Evolutionary conservation across 2,888 invertebrate species (phyloP), one percentile per base, ranked within the genome.

Genomic region (Cosmorhoe ocellata): DNA sequence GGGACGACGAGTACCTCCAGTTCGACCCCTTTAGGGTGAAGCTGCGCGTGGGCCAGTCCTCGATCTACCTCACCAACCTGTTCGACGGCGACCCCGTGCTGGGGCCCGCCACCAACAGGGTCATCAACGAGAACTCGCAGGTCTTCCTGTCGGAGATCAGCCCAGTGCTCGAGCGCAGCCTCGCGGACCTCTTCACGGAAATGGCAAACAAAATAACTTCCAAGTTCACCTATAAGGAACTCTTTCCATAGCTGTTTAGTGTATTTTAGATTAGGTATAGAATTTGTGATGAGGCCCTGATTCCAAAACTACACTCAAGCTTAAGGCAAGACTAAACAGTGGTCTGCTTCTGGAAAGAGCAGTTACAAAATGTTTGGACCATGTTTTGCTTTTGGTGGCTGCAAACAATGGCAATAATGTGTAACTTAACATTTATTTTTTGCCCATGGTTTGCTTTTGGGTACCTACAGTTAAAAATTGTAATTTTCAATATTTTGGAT

Each of bases 161-260:
- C 56, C 94, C 94, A 5, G 92, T 92, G 13, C 70, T 94, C 66
- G 94, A 94, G 67, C 79, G 88, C 33, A 90, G 93, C 10, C 84
- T 94, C 33, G 91, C 92, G 1, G 92, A 93, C 37, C 91, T 93
- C 50, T 93, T 95, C 64, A 93, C 94, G 0, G 92, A 92, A 56
- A 93, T 94, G 69, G 93, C 94, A 0, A 94, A 94, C 67, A 93
- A 92, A 74, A 93, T 95, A 54, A 93, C 94, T 0, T 86, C 91
- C 9, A 91, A 91, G 46, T 94, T 94, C 70, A 93, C 94, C 2
- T 94, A 93, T 69, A 91, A 93, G 58, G 94, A 94, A 85, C 79
- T 95, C 45, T 94, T 94, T 69, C 94, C 94, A 18, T 53, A 30
- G 36, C 52, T 26, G 10, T 2, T n/a, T 7, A 6, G 27, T 26